These are phyloP conservation scores for Anolis carolinensis DNA, from an alignment of 2,113 vertebrate species.

Conservation along the genomic window DNA sequence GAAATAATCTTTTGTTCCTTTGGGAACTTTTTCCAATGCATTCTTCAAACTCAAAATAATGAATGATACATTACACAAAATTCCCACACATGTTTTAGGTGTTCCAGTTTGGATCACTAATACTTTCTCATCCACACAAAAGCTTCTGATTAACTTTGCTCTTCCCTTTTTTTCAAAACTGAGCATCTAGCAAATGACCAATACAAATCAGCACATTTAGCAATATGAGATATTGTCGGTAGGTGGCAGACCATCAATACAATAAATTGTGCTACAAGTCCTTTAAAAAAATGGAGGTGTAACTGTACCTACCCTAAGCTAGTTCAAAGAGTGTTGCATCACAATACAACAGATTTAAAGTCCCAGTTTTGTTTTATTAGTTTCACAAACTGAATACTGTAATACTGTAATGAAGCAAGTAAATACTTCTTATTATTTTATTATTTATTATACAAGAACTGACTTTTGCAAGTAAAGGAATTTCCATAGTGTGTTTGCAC, in stretches of 20 bases:
- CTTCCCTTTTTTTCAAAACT: not conserved
- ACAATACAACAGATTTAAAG: not conserved
- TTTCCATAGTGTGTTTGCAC: too few relatives aligned
- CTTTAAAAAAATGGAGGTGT: conserved; percentile 3
- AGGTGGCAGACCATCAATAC: conserved; percentile 78
- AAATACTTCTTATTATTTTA: not conserved
- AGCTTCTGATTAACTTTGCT: not conserved
- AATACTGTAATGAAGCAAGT: not conserved
- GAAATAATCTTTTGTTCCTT: not conserved
- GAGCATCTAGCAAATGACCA: not conserved
- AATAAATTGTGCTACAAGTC: conserved; percentile 25
- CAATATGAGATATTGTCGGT: conserved; percentile 60
- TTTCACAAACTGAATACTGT: not conserved
- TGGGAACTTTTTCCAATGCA: not conserved
- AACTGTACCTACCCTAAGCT: not conserved
- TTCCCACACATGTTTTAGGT: not conserved
- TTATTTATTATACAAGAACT: too few relatives aligned
- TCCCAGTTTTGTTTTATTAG: not conserved
- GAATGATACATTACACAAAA: too few relatives aligned
- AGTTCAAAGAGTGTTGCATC: not conserved
- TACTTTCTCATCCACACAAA: not conserved
- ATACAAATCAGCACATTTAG: not conserved
- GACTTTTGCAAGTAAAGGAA: too few relatives aligned
- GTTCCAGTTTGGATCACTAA: not conserved
- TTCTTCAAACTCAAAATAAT: not conserved